Percentiles rank a stretch among this genome's conserved stretches.
Evolutionary conservation across 1,140 invertebrate species (phyloP).

Genomic region (Mactra quadrangularis): DNA sequence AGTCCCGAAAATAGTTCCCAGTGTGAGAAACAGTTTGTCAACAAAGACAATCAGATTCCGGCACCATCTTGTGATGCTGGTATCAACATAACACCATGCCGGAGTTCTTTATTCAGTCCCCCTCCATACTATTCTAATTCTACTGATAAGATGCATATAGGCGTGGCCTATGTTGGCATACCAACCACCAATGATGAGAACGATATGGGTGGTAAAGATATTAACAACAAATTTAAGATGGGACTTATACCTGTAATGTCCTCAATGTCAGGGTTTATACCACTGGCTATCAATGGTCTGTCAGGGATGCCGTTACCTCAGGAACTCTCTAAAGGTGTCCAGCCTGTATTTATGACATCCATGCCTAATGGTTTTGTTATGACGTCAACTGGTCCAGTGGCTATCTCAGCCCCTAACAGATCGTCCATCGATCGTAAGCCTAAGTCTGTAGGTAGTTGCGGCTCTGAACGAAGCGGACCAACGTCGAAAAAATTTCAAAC

Average conservation of each 20-base stretch:
- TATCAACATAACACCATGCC: neutral
- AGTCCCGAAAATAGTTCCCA: constrained; percentile 4
- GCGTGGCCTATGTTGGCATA: constrained; percentile 42
- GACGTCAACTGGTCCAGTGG: constrained; percentile 34
- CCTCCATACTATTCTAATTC: neutral
- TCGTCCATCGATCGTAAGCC: no score
- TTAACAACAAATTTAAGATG: constrained; percentile 41
- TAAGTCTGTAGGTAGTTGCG: neutral
- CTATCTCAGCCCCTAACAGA: neutral
- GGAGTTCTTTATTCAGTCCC: constrained; percentile 9
- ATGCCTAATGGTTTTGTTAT: constrained; percentile 56
- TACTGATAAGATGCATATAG: constrained; percentile 29
- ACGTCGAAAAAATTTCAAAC: constrained; percentile 25
- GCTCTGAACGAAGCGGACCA: neutral
- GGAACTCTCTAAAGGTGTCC: constrained; percentile 25
- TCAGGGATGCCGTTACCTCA: neutral
- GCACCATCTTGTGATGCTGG: no score
- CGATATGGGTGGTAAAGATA: neutral
- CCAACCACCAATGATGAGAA: neutral
- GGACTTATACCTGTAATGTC: constrained; percentile 46
- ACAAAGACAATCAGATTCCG: no score
- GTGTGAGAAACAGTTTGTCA: neutral
- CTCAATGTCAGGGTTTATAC: constrained; percentile 18
- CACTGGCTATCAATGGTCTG: constrained; percentile 23
- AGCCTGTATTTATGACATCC: constrained; percentile 53